A percentile compares a stretch with the other conserved stretches of the same genome.
phyloP scores from a whole-genome alignment of 2,888 invertebrate genomes.

The Cecidostiba fungosa region DNA sequence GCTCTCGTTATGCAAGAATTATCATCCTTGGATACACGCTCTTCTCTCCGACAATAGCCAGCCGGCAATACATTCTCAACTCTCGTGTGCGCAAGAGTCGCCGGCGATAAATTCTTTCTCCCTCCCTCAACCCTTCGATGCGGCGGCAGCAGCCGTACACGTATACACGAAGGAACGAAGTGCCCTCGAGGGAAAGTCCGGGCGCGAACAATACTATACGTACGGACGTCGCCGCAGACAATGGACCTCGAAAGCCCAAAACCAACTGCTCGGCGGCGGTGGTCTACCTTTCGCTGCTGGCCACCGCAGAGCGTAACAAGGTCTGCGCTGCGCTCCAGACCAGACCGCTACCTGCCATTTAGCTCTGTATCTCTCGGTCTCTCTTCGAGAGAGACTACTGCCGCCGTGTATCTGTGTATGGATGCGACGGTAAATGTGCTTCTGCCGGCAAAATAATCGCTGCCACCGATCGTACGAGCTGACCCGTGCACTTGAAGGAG shows the following conservation, averaged over 20 bases:
- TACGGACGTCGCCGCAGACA: constrained; percentile 66
- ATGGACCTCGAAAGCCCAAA: constrained; percentile 65
- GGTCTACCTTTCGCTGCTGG: constrained; percentile 44
- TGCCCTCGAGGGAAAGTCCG: constrained; percentile 52
- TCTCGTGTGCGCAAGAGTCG: constrained; percentile 44
- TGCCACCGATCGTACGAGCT: neutral
- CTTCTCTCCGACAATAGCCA: neutral
- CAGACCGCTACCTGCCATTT: constrained; percentile 48
- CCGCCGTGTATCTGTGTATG: neutral
- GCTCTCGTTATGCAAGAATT: constrained; percentile 55
- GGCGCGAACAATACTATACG: constrained; percentile 64
- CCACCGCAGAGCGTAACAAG: constrained; percentile 53
- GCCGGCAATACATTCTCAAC: constrained; percentile 46
- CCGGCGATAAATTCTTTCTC: constrained; percentile 56
- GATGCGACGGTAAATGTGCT: constrained; percentile 21
- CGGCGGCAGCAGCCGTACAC: neutral
- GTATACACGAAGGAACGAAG: constrained; percentile 28
- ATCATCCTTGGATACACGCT: constrained; percentile 54
- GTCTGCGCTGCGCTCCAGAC: neutral
- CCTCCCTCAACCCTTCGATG: constrained; percentile 14
- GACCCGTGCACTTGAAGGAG: neutral
- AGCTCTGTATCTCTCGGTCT: constrained; percentile 15
- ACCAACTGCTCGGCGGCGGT: constrained; percentile 36
- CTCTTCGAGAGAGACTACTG: neutral
- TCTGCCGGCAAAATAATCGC: constrained; percentile 29